Conservation (phyloP, 2,113 vertebrate genomes). For the Cervus canadensis region DNA sequence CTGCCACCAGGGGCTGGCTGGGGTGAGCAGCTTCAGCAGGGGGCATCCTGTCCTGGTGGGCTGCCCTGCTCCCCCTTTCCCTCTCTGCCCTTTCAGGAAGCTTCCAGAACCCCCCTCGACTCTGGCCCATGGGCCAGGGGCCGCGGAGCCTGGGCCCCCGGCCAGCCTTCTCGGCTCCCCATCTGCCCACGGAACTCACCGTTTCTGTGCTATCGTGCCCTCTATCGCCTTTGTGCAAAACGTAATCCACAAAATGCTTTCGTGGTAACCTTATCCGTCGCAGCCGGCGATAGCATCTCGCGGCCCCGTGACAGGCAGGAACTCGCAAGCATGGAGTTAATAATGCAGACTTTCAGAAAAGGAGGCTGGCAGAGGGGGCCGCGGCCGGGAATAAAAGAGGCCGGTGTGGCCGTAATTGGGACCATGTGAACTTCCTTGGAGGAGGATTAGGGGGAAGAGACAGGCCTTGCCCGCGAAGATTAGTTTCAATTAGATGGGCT, state of each 20-base stretch:
- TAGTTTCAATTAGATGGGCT: slow-evolving; percentile 99
- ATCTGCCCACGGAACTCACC: slow-evolving; percentile 61
- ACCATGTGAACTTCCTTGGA: slow-evolving; percentile 97
- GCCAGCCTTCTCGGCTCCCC: not conserved
- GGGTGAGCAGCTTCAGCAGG: not conserved
- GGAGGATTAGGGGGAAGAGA: slow-evolving; percentile 92
- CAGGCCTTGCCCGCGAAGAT: slow-evolving; percentile 96
- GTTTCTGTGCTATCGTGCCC: slow-evolving; percentile 79
- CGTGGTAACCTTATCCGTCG: slow-evolving; percentile 94
- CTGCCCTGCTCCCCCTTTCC: not conserved
- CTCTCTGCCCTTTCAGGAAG: not conserved
- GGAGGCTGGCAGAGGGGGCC: slow-evolving; percentile 87
- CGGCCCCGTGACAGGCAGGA: slow-evolving; percentile 97
- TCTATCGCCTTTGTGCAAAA: slow-evolving; percentile 83
- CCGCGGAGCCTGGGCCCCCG: slow-evolving; percentile 15
- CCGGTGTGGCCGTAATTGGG: slow-evolving; percentile 95
- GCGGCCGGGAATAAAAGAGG: slow-evolving; percentile 88
- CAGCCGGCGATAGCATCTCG: slow-evolving; percentile 95
- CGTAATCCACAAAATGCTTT: slow-evolving; percentile 96
- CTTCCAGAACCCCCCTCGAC: not conserved
- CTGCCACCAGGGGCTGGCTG: not conserved
- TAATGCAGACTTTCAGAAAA: slow-evolving; percentile 93
- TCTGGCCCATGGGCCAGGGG: not conserved
- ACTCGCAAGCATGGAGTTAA: slow-evolving; percentile 96
- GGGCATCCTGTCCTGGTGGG: not conserved